phyloP scores from a whole-genome alignment of 2,797 vertebrate species.

The Enteromius thamalakanensis region DNA sequence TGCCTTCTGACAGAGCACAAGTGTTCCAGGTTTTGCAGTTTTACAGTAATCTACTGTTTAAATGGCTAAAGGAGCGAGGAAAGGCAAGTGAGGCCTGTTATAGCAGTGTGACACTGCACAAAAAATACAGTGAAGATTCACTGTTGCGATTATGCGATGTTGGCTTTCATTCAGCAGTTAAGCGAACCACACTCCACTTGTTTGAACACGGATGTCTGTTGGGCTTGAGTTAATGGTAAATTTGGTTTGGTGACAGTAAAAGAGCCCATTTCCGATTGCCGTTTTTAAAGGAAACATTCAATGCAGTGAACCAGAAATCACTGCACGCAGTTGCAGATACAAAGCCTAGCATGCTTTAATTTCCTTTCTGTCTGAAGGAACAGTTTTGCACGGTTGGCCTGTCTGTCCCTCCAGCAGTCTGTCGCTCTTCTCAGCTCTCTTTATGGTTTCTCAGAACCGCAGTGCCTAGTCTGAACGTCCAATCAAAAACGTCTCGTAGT shows the following conservation, averaged over 20 bases:
- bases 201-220: not conserved
- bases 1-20: conserved; percentile 5
- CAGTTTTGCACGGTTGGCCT: not conserved
- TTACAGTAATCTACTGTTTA: not conserved
- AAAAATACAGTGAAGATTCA: not conserved
- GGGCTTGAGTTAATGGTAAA: not conserved
- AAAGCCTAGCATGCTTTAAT: no score
- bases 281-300: not conserved
- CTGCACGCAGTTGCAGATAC: not conserved
- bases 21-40: not conserved
- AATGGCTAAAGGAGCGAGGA: not conserved
- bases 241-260: not conserved
- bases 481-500: not conserved
- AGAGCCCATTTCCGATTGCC: no score
- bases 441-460: not conserved
- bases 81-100: not conserved
- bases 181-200: not conserved
- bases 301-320: not conserved
- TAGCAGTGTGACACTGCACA: not conserved
- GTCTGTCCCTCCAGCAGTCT: not conserved
- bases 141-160: no score
- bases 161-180: not conserved
- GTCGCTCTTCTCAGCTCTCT: not conserved
- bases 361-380: not conserved
- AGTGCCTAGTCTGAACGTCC: conserved; percentile 39